Percentiles rank a stretch among this genome's conserved stretches.
These are phyloP conservation scores for Arrhopalites spinosus DNA, from an alignment of 2,888 invertebrate genomes.

Conservation along the genomic window DNA sequence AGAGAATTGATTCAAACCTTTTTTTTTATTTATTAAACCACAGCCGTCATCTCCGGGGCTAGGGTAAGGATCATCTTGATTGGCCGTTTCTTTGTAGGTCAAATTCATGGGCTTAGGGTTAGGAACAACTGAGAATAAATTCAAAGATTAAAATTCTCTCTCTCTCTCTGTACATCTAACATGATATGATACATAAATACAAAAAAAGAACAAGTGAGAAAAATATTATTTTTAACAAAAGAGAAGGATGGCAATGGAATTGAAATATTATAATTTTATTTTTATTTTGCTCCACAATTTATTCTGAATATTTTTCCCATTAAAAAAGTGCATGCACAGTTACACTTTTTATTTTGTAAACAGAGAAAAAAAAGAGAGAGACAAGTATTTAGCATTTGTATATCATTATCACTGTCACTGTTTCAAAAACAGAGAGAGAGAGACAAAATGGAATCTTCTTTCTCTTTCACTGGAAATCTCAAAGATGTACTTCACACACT, in stretches of 20 bases:
- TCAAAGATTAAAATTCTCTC: slow-evolving; percentile 1
- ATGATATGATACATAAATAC: not conserved
- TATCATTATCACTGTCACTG: too few relatives aligned
- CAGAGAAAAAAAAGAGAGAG: too few relatives aligned
- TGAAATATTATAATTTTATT: too few relatives aligned
- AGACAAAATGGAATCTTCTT: too few relatives aligned
- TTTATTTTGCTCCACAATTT: too few relatives aligned
- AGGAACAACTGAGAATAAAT: not conserved
- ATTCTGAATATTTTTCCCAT: too few relatives aligned
- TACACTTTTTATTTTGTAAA: too few relatives aligned
- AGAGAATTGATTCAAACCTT: slow-evolving; percentile 13
- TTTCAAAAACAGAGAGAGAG: too few relatives aligned
- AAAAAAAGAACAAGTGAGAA: not conserved
- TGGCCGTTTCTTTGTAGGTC: slow-evolving; percentile 22
- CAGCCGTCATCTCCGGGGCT: slow-evolving; percentile 15
- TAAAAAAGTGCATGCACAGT: too few relatives aligned
- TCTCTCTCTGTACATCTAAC: not conserved
- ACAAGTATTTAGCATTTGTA: too few relatives aligned
- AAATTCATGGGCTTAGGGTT: slow-evolving; percentile 7
- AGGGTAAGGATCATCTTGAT: slow-evolving; percentile 29
- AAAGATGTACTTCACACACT: too few relatives aligned
- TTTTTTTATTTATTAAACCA: slow-evolving; percentile 18
- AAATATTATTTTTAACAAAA: not conserved
- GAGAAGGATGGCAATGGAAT: not conserved
- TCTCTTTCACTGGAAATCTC: too few relatives aligned